Conservation (phyloP, 1,140 invertebrate genomes). For the Heliconius hermathena region DNA sequence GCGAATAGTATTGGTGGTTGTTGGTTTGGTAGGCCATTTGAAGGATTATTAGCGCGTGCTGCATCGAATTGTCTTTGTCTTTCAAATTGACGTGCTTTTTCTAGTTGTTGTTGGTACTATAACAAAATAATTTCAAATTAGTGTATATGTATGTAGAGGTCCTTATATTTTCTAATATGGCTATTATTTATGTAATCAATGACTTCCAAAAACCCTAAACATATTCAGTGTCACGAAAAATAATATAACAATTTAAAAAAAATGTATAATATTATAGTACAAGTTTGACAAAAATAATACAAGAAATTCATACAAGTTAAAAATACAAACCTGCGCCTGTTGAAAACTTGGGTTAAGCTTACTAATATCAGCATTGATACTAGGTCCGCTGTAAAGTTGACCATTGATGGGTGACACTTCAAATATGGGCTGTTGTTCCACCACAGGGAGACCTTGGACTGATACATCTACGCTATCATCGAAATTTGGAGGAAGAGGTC, state of each 20-base stretch:
- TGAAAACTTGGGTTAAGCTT: constrained; percentile 61
- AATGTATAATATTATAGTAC: too few species aligned
- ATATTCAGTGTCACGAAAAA: too few species aligned
- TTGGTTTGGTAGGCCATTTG: constrained; percentile 51
- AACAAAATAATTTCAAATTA: constrained; percentile 8
- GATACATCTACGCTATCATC: constrained; percentile 65
- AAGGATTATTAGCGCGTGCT: constrained; percentile 43
- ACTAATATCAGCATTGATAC: constrained; percentile 60
- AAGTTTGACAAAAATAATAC: too few species aligned
- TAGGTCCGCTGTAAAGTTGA: constrained; percentile 61
- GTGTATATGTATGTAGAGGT: too few species aligned
- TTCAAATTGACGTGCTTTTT: constrained; percentile 60
- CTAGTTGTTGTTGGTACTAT: constrained; percentile 67
- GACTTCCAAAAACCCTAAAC: too few species aligned
- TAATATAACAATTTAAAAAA: too few species aligned
- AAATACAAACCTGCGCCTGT: constrained; percentile 56
- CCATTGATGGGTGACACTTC: constrained; percentile 68
- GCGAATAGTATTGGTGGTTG: constrained; percentile 61
- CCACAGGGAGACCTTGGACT: constrained; percentile 66
- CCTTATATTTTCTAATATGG: too few species aligned
- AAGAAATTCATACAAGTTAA: neutral
- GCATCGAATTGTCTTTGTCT: constrained; percentile 66
- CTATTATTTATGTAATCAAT: too few species aligned
- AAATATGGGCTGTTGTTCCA: constrained; percentile 65
- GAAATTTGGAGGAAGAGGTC: constrained; percentile 42